Conservation (phyloP, 2,797 vertebrate genomes). For the Erethizon dorsatum region DNA sequence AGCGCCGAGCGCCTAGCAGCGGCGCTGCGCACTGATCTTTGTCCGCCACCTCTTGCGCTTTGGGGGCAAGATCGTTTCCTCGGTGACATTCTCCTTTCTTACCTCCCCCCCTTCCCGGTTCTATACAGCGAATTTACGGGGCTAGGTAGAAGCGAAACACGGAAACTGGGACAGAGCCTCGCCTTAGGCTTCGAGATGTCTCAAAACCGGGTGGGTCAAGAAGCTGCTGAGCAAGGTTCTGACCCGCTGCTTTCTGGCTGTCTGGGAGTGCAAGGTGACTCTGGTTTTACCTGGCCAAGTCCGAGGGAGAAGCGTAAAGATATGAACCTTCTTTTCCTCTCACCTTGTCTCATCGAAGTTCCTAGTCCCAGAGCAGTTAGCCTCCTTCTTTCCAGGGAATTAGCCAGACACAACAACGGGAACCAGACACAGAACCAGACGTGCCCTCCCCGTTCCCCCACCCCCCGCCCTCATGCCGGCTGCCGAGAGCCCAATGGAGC, state of each 20-base stretch:
- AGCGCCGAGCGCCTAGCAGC: not conserved
- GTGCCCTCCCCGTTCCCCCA: constrained; percentile 76
- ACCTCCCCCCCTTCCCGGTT: not conserved
- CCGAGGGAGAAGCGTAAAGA: not conserved
- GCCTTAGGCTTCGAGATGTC: constrained; percentile 13
- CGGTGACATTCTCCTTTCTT: constrained; percentile 22
- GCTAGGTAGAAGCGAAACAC: not conserved
- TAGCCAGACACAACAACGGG: constrained; percentile 85
- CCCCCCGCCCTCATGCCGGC: constrained; percentile 51
- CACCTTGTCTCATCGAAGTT: constrained; percentile 72
- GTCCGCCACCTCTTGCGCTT: not conserved
- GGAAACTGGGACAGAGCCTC: constrained; percentile 10
- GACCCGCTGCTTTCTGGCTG: constrained; percentile 11
- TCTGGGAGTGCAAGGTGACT: constrained; percentile 64
- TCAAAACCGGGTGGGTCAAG: not conserved
- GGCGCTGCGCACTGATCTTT: not conserved
- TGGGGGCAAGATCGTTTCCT: constrained; percentile 72
- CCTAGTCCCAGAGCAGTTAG: constrained; percentile 36
- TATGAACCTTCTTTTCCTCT: not conserved
- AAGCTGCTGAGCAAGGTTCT: constrained; percentile 5
- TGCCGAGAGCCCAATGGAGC: constrained; percentile 69
- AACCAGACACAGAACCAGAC: constrained; percentile 85
- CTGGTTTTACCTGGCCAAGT: not conserved
- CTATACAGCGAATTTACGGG: not conserved
- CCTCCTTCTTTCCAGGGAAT: constrained; percentile 82